Evolutionary conservation across 2,888 invertebrate species (phyloP).

Genomic region (Branchipolynoe longqiensis): DNA sequence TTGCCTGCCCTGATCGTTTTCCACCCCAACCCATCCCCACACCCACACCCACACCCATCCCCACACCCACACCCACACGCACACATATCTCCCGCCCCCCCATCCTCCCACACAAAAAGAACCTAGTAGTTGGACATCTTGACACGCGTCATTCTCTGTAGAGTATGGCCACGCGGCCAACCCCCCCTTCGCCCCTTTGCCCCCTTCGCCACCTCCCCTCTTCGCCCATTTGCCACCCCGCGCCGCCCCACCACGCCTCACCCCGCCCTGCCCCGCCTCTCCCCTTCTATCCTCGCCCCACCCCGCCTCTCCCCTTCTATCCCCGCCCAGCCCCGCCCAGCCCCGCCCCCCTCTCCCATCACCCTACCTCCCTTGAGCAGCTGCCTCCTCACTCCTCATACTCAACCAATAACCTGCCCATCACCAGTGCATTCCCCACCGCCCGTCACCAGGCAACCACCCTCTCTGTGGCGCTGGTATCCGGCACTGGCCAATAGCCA

Average conservation of each 20-base stretch:
- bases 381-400: background rate
- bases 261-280: background rate
- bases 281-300: background rate
- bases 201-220: background rate
- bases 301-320: background rate
- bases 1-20: background rate
- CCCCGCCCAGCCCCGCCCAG: background rate
- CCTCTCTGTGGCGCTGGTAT: constrained; percentile 7
- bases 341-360: background rate
- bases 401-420: constrained; percentile 33
- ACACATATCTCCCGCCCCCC: too few species aligned
- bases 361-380: background rate
- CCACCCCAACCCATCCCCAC: too few species aligned
- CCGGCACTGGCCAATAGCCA: constrained; percentile 13
- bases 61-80: too few species aligned
- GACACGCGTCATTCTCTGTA: background rate
- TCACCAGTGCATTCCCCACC: constrained; percentile 23
- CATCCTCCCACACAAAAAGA: background rate
- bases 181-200: too few species aligned
- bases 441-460: constrained; percentile 15
- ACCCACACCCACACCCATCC: too few species aligned
- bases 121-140: background rate
- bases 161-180: too few species aligned
- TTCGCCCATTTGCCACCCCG: too few species aligned
- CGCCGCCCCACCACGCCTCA: background rate